Percentiles rank a stretch among this genome's conserved stretches.
phyloP scores from a whole-genome alignment of 2,888 invertebrate species.

The Clivina fossor region DNA sequence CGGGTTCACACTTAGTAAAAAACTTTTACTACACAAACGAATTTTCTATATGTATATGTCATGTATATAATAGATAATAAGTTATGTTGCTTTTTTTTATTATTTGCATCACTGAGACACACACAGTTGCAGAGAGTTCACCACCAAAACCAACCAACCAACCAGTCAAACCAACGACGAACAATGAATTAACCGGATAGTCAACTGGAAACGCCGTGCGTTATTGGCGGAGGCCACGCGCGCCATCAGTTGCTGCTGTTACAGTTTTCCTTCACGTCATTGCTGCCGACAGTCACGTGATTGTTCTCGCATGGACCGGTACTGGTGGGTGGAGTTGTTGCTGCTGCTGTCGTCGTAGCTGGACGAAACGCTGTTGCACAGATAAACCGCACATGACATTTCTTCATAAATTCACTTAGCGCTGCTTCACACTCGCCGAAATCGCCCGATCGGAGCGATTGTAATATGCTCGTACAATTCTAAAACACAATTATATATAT shows the following conservation, averaged over 20 bases:
- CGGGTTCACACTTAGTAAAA: constrained; percentile 34
- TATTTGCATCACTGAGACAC: constrained; percentile 29
- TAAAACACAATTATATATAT: constrained; percentile 51
- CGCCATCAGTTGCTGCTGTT: constrained; percentile 47
- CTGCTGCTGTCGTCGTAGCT: constrained; percentile 45
- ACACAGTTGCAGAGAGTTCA: constrained; percentile 14
- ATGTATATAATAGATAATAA: no score
- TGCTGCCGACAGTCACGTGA: constrained; percentile 39
- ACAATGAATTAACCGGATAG: no score
- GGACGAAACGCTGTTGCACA: constrained; percentile 74
- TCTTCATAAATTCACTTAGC: constrained; percentile 68
- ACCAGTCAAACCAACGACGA: no score
- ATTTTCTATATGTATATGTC: constrained; percentile 33
- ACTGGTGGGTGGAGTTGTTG: constrained; percentile 37
- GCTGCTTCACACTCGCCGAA: constrained; percentile 74
- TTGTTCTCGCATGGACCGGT: constrained; percentile 40
- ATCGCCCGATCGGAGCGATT: constrained; percentile 75
- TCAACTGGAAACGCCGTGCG: constrained; percentile 23
- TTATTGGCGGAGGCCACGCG: constrained; percentile 43
- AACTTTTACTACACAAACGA: constrained; percentile 32
- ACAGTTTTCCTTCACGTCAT: constrained; percentile 44
- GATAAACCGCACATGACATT: constrained; percentile 75
- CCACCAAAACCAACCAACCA: background rate
- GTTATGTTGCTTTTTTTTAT: constrained; percentile 8
- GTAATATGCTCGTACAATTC: constrained; percentile 79